Evolutionary conservation across 2,888 invertebrate species (phyloP).

Genomic region (Drosophila nr. medialis): DNA sequence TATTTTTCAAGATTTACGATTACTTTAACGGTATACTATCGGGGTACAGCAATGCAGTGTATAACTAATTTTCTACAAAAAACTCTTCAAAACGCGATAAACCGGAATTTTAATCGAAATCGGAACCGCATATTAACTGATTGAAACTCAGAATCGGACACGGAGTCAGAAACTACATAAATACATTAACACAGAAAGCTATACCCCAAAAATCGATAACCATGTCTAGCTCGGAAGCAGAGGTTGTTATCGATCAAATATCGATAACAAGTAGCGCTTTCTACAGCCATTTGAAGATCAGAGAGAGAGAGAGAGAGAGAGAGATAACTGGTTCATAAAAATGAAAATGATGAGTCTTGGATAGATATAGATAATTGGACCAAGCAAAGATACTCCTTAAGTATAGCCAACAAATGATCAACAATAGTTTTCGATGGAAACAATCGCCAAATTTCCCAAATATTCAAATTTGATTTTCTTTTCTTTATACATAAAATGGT

Average conservation of each 20-base stretch:
- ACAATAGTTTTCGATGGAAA: background rate
- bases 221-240: background rate
- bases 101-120: no score
- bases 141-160: no score
- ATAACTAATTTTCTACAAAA: no score
- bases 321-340: background rate
- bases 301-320: background rate
- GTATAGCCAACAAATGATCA: background rate
- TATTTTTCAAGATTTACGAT: no score
- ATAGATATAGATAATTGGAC: background rate
- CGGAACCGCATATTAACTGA: no score
- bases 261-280: background rate
- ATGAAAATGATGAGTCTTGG: background rate
- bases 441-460: background rate
- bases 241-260: background rate
- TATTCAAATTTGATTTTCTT: background rate
- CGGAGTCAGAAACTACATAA: no score
- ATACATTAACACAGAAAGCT: background rate
- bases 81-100: no score
- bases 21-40: no score
- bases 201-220: background rate
- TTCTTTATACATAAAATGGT: background rate
- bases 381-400: background rate
- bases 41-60: no score
- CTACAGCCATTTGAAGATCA: no score